Base-by-base conservation (phyloP, 2,888 invertebrate genomes). In the Caenorhabditis afra region DNA sequence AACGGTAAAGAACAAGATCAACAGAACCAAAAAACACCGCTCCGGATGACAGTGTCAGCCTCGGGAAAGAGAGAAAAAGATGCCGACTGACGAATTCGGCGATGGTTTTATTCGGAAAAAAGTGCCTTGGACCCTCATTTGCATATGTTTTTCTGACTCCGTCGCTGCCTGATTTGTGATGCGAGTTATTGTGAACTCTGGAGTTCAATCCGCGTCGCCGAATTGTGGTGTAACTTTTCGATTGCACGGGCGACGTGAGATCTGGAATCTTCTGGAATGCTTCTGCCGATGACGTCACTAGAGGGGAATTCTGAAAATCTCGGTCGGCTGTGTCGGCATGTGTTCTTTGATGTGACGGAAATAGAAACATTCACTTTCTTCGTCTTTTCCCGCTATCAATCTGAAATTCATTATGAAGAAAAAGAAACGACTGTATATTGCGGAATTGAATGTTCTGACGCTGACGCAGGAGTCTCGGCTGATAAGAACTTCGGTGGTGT, bases 141-240 rank as follows among this genome's bases (percentile, higher is more conserved):
- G 67, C 75, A 76, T 76, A 66, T 68, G 55, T 62, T 41, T 44
- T 50, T n/a, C 12, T 10, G 22, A 29, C 29, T 29, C 29, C 20
- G 16, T 50, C 41, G 22, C 10, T 20, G 45, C 41, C n/a, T 75
- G 66, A 75, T 62, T 66, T 66, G 62, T 76, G 75, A 50, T 76
- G 67, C 62, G 23, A 67, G 8, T 29, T 68, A 8, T 11, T 11
- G 11, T 41, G 75, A 67, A 67, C 75, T 76, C 62, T 62, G 50
- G 59, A 41, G 41, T 41, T 41, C 41, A 14, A 14, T 41, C 41
- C 58, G 53, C 29, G 55, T 61, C 57, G 55, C 11, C n/a, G 44
- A 52, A 73, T 29, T 35, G 20, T 57, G 58, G 55, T 55, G 65
- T 14, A 41, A 14, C 12, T 41, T 41, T 41, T 29, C 29, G 29